phyloP scores from a whole-genome alignment of 2,113 vertebrate species.

The Vidua macroura region DNA sequence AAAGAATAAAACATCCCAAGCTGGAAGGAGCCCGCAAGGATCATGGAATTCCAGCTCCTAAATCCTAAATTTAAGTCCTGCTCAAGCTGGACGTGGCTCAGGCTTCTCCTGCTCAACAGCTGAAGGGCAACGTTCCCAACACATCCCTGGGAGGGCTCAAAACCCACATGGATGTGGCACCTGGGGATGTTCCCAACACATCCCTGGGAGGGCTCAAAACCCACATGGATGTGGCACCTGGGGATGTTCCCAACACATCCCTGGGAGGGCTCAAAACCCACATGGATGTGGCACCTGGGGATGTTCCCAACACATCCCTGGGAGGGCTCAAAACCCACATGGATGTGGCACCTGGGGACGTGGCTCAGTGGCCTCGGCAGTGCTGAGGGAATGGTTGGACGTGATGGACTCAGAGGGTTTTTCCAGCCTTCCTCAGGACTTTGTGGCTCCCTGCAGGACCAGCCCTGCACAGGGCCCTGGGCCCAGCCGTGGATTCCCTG shows the following conservation, averaged over 20 bases:
- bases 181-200: not conserved
- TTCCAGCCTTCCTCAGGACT: not conserved
- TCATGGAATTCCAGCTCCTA: not conserved
- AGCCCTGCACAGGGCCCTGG: not conserved
- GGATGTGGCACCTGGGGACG: not conserved
- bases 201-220: not conserved
- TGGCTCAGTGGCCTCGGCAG: not conserved
- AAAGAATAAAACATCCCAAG: not conserved
- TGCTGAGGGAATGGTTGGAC: not conserved
- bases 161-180: not conserved
- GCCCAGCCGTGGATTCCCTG: not conserved
- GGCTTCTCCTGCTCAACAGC: not conserved
- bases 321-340: fast-evolving
- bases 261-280: not conserved
- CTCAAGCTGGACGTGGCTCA: not conserved
- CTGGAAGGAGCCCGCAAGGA: not conserved
- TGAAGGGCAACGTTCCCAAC: not conserved
- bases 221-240: not conserved
- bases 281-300: not conserved
- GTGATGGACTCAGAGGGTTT: not conserved
- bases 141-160: not conserved
- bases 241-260: not conserved
- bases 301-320: not conserved
- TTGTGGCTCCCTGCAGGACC: not conserved
- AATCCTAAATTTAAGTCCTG: not conserved